A percentile compares a stretch with the other conserved stretches of the same genome.
phyloP scores from a whole-genome alignment of 2,888 invertebrate species.

The Xestia c-nigrum region DNA sequence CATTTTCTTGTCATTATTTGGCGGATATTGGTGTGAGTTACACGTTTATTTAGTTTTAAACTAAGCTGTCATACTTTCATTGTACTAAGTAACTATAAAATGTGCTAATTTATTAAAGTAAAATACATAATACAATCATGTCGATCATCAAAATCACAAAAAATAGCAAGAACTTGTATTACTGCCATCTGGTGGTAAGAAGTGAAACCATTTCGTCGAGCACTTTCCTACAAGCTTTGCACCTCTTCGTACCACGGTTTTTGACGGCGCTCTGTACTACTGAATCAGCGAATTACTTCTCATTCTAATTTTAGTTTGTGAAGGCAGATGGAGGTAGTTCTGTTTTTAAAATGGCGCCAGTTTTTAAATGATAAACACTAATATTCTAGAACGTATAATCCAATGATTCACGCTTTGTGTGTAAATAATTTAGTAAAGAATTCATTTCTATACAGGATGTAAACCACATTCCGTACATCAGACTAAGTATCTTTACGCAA shows the following conservation, averaged over 20 bases:
- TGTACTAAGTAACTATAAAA: too few species aligned
- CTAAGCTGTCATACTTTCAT: too few species aligned
- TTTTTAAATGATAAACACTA: neutral
- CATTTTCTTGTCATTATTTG: too few species aligned
- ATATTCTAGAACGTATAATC: neutral
- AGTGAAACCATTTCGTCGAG: neutral
- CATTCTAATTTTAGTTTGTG: neutral
- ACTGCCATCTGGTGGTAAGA: slow-evolving; percentile 31
- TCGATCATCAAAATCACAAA: too few species aligned
- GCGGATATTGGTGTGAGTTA: too few species aligned
- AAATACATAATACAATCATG: too few species aligned
- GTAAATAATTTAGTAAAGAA: neutral
- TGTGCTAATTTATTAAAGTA: too few species aligned
- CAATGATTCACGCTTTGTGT: neutral
- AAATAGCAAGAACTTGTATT: neutral
- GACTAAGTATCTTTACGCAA: too few species aligned
- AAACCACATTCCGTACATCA: too few species aligned
- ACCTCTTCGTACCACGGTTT: neutral
- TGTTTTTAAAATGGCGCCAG: neutral
- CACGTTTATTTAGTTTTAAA: too few species aligned
- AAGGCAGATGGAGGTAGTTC: slow-evolving; percentile 31
- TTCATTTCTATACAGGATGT: neutral
- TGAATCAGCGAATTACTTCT: neutral
- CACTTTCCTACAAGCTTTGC: neutral
- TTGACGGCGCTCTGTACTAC: slow-evolving; percentile 16